These are phyloP conservation scores for Andrena bucephala DNA, from an alignment of 2,888 invertebrate species.

Conservation along the genomic window DNA sequence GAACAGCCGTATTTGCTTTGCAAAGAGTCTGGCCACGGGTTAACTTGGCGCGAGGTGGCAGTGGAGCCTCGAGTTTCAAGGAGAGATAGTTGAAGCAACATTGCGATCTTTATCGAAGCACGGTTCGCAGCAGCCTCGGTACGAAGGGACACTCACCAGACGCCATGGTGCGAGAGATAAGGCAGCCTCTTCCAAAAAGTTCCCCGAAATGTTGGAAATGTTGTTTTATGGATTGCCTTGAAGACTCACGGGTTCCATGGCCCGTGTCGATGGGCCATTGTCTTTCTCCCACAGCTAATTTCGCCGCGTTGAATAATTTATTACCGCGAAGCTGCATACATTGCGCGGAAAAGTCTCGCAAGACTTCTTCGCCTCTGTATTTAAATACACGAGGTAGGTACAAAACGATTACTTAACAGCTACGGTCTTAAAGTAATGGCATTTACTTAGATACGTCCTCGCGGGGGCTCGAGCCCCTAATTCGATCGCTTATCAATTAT, in stretches of 20 bases:
- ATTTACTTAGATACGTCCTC: neutral
- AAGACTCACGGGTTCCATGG: slow-evolving; percentile 13
- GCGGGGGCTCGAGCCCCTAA: slow-evolving; percentile 16
- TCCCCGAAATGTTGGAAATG: slow-evolving; percentile 30
- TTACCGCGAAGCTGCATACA: too few species aligned
- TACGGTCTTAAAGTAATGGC: neutral
- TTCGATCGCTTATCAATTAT: neutral
- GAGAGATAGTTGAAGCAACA: neutral
- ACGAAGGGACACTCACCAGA: slow-evolving; percentile 54
- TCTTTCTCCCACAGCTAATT: slow-evolving; percentile 38
- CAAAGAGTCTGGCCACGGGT: neutral
- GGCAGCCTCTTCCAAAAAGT: slow-evolving; percentile 44
- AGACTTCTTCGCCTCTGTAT: slow-evolving; percentile 5
- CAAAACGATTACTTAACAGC: neutral
- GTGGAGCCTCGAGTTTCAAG: neutral
- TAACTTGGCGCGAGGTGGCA: neutral
- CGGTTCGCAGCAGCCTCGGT: neutral
- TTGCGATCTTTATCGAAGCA: slow-evolving; percentile 7
- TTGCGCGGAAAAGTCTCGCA: too few species aligned
- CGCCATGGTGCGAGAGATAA: slow-evolving; percentile 47
- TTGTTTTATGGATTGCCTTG: slow-evolving; percentile 26
- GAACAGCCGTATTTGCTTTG: neutral
- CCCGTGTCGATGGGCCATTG: slow-evolving; percentile 35
- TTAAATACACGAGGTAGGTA: neutral
- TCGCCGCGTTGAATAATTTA: neutral